Base-by-base conservation (phyloP, 2,888 invertebrate genomes). In the Amiota minor region DNA sequence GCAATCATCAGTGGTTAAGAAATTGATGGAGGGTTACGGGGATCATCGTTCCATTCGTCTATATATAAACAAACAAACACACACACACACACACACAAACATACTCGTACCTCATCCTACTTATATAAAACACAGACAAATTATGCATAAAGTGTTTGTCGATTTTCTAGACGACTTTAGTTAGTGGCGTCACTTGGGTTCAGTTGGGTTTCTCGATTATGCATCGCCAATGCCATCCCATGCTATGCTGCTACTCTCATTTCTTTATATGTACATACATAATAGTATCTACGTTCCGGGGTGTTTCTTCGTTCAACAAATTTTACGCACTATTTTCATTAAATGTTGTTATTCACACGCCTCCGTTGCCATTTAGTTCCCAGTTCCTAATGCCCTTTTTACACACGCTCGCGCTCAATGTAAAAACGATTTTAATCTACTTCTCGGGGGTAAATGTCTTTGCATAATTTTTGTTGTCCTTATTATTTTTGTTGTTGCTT, bases 261-360 rank as follows among this genome's bases (percentile, higher is more conserved):
- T 35, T 35, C 35, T 35, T 8, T n/a, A 50, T 56, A 56, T 18
- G 56, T 56, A 2, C 18, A 16, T 16, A 56, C 18, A 4, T 18
- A 55, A 8, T 49, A 10, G 49, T 9, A n/a, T 62, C 45, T 35
- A 9, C 47, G 64, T 35, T 18, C 14, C 45, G 20, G 62, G n/a
- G 64, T n/a, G 64, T 65, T n/a, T 65, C 47, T 3, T 65, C 47
- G 64, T 65, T 65, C n/a, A 47, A 65, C 47, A 65, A 35, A 65
- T 65, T 65, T 65, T 65, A 65, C 64, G 46, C 46, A 65, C 64
- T 65, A 65, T 65, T 46, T 65, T 65, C 64, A 65, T 65, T 65
- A 65, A 65, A 47, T 65, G 64, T 47, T 65, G 35, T 35, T 35
- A 35, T 35, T 35, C 35, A 35, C 35, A 35, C 35, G 47, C 64